A percentile compares a stretch with the other conserved stretches of the same genome.
Conservation (phyloP, 2,113 vertebrate species). For the Thamnophis sirtalis region DNA sequence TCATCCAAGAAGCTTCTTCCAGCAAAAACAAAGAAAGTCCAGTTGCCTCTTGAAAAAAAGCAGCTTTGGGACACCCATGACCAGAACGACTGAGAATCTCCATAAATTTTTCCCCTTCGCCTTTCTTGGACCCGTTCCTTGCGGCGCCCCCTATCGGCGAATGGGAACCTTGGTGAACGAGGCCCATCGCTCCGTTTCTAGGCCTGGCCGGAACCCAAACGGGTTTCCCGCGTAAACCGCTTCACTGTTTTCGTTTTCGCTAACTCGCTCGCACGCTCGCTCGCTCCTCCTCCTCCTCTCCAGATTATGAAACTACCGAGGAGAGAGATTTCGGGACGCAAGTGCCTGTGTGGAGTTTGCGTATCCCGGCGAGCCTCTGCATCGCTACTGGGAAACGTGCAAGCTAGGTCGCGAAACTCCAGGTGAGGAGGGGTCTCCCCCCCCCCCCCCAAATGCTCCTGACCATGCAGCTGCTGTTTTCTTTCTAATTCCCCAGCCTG, state of each 20-base stretch:
- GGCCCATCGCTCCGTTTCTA: not conserved
- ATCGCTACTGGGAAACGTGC: not conserved
- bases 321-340: not conserved
- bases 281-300: not conserved
- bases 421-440: constrained; percentile 26
- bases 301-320: constrained; percentile 43
- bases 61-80: not conserved
- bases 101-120: not conserved
- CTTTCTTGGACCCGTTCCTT: not conserved
- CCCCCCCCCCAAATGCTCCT: not conserved
- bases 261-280: too few species aligned
- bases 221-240: not conserved
- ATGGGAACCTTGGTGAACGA: too few species aligned
- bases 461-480: not conserved
- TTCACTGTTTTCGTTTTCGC: too few species aligned
- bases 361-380: not conserved
- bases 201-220: not conserved
- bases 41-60: not conserved
- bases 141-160: not conserved
- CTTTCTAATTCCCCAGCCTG: not conserved
- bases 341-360: not conserved
- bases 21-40: not conserved
- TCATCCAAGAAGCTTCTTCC: too few species aligned
- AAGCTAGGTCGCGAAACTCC: not conserved
- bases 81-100: not conserved